Percentiles rank a stretch among this genome's conserved stretches.
Evolutionary conservation across 2,113 vertebrate genomes (phyloP).

Genomic region (Xyliphius kryptos): DNA sequence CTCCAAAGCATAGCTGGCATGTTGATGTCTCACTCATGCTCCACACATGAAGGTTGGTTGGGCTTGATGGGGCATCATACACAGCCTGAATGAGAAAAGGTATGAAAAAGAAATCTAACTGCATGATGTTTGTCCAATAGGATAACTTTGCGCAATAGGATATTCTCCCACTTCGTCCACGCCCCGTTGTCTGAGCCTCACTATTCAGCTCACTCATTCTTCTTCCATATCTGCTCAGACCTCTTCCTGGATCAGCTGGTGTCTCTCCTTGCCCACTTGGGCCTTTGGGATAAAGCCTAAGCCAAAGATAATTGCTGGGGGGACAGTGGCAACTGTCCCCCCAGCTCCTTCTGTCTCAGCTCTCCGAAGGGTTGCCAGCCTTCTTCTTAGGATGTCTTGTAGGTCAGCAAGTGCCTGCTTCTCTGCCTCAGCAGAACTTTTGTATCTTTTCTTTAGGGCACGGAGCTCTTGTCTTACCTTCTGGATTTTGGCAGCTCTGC

Average conservation of each 20-base stretch:
- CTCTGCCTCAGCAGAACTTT: background rate
- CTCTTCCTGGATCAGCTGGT: constrained; percentile 6
- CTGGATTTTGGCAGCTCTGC: background rate
- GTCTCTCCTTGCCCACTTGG: background rate
- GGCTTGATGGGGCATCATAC: no score
- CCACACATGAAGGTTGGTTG: no score
- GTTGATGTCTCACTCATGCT: no score
- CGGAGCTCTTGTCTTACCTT: background rate
- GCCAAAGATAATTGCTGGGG: no score
- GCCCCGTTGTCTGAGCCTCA: constrained; percentile 7
- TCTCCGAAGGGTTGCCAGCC: background rate
- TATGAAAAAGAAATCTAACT: background rate
- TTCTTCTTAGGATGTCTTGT: constrained; percentile 4
- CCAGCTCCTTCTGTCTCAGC: constrained; percentile 8
- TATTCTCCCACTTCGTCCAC: background rate
- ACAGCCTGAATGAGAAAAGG: no score
- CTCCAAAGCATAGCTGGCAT: no score
- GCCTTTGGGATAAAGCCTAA: no score
- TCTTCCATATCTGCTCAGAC: background rate
- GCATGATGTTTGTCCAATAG: constrained; percentile 12
- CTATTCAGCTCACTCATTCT: background rate
- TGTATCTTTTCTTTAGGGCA: background rate
- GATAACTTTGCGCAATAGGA: background rate
- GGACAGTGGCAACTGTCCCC: no score
- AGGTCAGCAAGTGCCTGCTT: constrained; percentile 14